Evolutionary conservation across 2,113 vertebrate species (phyloP).

Genomic region (Neopipo cinnamomea): DNA sequence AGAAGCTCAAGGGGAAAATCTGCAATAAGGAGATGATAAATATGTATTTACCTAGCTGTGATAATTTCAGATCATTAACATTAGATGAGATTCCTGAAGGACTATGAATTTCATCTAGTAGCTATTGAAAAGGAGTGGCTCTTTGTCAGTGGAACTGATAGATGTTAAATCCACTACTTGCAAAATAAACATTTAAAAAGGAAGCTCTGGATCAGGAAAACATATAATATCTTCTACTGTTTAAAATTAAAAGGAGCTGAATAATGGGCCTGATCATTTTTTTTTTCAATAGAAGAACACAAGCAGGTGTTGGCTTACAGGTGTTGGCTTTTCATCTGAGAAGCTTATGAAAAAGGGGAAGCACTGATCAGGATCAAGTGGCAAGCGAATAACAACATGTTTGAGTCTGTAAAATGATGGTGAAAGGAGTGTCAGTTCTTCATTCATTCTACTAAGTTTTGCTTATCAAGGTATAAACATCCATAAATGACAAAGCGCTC

Average conservation of each 20-base stretch:
- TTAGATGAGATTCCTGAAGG: neutral
- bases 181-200: neutral
- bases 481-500: neutral
- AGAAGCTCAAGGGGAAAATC: neutral
- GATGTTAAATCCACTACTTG: neutral
- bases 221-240: neutral
- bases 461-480: neutral
- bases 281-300: slow-evolving; percentile 1
- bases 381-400: neutral
- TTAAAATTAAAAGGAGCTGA: neutral
- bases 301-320: neutral
- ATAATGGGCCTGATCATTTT: neutral
- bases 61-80: neutral
- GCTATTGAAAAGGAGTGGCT: neutral
- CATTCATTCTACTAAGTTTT: neutral
- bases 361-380: neutral
- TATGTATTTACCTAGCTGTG: neutral
- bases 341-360: neutral
- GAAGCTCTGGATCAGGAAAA: neutral
- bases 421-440: neutral
- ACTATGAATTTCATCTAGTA: neutral
- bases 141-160: neutral
- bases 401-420: neutral
- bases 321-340: neutral
- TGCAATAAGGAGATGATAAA: neutral